phyloP scores from a whole-genome alignment of 2,888 invertebrate genomes.

The Aporophyla nigra region DNA sequence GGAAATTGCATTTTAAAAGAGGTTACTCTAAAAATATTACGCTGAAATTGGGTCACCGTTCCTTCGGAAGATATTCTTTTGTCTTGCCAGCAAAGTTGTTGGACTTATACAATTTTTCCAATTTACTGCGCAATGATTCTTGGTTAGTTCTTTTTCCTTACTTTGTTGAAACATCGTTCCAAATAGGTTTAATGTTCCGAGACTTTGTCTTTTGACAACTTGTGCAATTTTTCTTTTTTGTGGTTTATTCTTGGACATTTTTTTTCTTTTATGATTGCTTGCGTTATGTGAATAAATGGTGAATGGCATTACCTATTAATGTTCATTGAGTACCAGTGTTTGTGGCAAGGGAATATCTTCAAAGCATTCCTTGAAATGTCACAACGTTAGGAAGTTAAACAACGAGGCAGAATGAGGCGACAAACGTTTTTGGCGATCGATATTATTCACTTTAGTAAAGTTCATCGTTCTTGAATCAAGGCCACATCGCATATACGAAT shows the following conservation, averaged over 20 bases:
- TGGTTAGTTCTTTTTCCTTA: slow-evolving; percentile 9
- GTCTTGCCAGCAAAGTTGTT: slow-evolving; percentile 48
- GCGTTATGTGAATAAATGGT: background rate
- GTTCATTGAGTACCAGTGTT: background rate
- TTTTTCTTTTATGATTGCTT: background rate
- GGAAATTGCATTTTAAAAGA: slow-evolving; percentile 64
- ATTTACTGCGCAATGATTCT: slow-evolving; percentile 36
- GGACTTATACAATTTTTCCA: slow-evolving; percentile 38
- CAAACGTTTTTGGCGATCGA: slow-evolving; percentile 53
- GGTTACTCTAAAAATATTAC: slow-evolving; percentile 63
- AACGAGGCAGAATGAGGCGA: slow-evolving; percentile 14
- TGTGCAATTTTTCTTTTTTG: background rate
- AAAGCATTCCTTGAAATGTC: slow-evolving; percentile 29
- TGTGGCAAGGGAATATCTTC: slow-evolving; percentile 3
- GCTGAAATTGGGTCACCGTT: slow-evolving; percentile 61
- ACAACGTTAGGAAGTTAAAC: slow-evolving; percentile 33
- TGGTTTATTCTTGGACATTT: background rate
- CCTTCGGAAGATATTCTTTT: slow-evolving; percentile 52
- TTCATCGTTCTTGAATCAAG: slow-evolving; percentile 66
- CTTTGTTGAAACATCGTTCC: slow-evolving; percentile 17
- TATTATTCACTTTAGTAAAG: slow-evolving; percentile 63
- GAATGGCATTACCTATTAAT: background rate
- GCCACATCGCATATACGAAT: slow-evolving; percentile 58
- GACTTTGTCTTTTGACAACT: slow-evolving; percentile 17
- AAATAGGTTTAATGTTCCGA: slow-evolving; percentile 18